Conservation (phyloP, 2,797 vertebrate species). For the Galago senegalensis region DNA sequence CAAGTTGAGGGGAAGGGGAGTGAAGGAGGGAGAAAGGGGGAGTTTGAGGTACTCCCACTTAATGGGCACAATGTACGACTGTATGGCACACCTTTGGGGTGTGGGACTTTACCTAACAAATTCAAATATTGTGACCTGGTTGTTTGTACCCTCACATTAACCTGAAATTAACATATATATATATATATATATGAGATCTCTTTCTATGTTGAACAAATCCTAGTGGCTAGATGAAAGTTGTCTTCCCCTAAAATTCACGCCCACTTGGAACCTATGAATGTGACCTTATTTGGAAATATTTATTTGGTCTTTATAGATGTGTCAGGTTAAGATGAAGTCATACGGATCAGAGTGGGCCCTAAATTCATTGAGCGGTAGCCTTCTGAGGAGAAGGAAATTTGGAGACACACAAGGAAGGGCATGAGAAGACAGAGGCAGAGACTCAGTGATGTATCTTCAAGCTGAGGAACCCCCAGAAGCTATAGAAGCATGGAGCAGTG, state of each 20-base stretch:
- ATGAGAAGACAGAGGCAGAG: background rate
- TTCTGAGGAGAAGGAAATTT: background rate
- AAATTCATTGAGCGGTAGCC: background rate
- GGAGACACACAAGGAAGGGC: background rate
- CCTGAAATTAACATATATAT: too few species aligned
- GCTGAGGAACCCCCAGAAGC: background rate
- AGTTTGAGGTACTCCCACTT: too few species aligned
- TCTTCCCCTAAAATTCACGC: background rate
- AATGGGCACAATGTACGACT: too few species aligned
- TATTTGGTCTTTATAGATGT: background rate
- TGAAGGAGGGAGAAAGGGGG: too few species aligned
- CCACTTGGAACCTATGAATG: background rate
- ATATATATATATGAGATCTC: background rate
- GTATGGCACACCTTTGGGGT: too few species aligned
- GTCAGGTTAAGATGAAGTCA: conserved; percentile 23
- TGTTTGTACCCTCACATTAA: too few species aligned
- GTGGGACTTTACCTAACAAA: too few species aligned
- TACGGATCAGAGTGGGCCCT: background rate
- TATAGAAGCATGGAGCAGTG: background rate
- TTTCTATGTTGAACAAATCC: background rate
- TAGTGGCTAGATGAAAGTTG: background rate
- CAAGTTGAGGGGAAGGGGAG: too few species aligned
- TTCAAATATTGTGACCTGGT: too few species aligned
- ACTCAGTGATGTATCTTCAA: background rate
- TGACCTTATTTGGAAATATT: background rate